Base-by-base conservation (phyloP, 2,888 invertebrate genomes). In the Amaurobius ferox region DNA sequence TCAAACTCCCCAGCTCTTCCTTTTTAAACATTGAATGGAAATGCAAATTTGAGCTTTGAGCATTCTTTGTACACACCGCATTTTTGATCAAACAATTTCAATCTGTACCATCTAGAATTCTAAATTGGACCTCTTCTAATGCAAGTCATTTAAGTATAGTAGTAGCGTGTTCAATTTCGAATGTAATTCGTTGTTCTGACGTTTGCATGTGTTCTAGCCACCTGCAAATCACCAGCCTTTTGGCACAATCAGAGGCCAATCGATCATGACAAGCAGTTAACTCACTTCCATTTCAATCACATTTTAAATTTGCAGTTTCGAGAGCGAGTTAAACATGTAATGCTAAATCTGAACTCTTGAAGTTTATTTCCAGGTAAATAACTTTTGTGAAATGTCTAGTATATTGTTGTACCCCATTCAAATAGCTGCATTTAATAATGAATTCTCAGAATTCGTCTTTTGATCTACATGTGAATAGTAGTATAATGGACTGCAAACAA, bases 191-290 rank as follows among this genome's bases (percentile, higher is more conserved):
- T 23, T 55, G 55, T 55, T 55, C 23, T 55, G 23, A 5, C 19
- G 1, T 23, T 23, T 26, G 19, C 79, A 80, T 55, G 74, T 74
- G 73, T 13, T 62, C 19, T n/a, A 39, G 30, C 28, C 61, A 44
- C 30, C 28, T 39, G 55, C 39, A 74, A 68, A 61, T 73, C 68
- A 64, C 61, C 67, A 40, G 61, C 66, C 40, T 61, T 67, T 39
- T 73, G 40, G 67, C 80, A 48, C 73, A 74, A 74, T 80, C 80
- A 79, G 40, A 66, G 66, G 32, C 64, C 64, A 66, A 79, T 79
- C 79, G 73, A 80, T 80, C 74, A 55, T 74, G 80, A 74, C 73
- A 44, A 19, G 26, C 29, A 28, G 26, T 62, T 67, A 67, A 74
- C 67, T 66, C 79, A 32, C 40, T 44, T n/a, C 48, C 32, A 67